These are phyloP conservation scores for Yoshiicerus persimilis DNA, from an alignment of 1,140 invertebrate genomes.

Conservation along the genomic window DNA sequence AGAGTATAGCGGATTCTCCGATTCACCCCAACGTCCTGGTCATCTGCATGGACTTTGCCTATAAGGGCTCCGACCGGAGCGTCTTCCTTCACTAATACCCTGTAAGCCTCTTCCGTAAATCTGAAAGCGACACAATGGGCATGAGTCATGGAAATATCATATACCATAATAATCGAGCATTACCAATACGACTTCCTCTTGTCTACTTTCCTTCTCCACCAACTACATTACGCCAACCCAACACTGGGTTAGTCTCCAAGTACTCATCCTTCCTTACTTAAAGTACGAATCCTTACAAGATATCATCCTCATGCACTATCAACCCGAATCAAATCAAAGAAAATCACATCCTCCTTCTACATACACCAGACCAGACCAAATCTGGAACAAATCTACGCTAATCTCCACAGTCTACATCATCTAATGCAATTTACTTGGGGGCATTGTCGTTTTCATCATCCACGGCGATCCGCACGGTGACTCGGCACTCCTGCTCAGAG, in stretches of 20 bases:
- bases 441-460: slow-evolving; percentile 85
- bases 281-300: not conserved
- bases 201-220: too few relatives aligned
- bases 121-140: slow-evolving; percentile 7
- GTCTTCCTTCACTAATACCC: slow-evolving; percentile 78
- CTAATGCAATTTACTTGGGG: slow-evolving; percentile 65
- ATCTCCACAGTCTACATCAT: not conserved
- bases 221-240: not conserved
- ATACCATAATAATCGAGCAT: not conserved
- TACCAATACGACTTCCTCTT: not conserved
- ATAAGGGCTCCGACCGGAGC: slow-evolving; percentile 55
- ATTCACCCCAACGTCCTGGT: slow-evolving; percentile 79
- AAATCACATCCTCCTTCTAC: not conserved
- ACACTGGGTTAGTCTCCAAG: not conserved
- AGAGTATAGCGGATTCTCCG: slow-evolving; percentile 80
- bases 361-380: not conserved
- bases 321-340: not conserved
- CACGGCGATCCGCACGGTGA: slow-evolving; percentile 75
- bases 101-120: slow-evolving; percentile 61
- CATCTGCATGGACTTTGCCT: slow-evolving; percentile 71
- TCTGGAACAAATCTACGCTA: not conserved
- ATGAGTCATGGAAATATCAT: not conserved
- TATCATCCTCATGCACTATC: not conserved
- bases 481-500: slow-evolving; percentile 66
- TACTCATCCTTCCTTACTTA: not conserved